Base-by-base conservation (phyloP, 2,888 invertebrate species). In the Coenonympha glycerion region DNA sequence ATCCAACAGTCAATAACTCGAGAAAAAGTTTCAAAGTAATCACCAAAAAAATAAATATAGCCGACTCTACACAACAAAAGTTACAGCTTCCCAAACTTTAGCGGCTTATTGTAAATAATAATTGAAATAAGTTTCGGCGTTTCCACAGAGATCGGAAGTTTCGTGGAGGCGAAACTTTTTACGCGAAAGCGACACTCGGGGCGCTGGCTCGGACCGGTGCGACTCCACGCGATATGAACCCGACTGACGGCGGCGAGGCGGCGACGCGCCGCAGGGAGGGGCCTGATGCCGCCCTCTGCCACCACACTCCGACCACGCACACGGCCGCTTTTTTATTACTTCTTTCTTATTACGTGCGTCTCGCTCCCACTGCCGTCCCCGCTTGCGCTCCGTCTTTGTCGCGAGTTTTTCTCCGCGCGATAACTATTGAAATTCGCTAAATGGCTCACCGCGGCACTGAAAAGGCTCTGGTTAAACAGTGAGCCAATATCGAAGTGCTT, bases 381-480 rank as follows among this genome's bases (percentile, higher is more conserved):
- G 56, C 63, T 64, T 68, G 68, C 68, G 63, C 58, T 70, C 16
- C 70, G 69, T 84, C 84, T 69, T 77, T 68, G 69, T 83, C 81
- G 62, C 67, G 79, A 82, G 85, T 85, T 85, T 86, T 86, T 87
- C 86, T 85, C 81, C 73, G 69, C 73, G 83, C 77, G 86, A 83
- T 87, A 86, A 85, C 86, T 87, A 86, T 87, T 85, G 86, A 87
- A 86, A 86, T 86, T 86, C 83, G 86, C 86, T 86, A 86, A 87
- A 87, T 78, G 82, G 82, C 78, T 85, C 82, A 76, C 83, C 80
- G 80, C 83, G 79, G 79, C 76, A 82, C 77, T 84, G 86, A 84
- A 87, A 86, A 84, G 85, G 80, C 79, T 75, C 82, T 83, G 79
- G 83, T 85, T 86, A 86, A 86, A 84, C 80, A 80, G 77, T 78